These are phyloP conservation scores for Trochalopteron elliotii DNA, from an alignment of 2,113 vertebrate genomes.

Conservation along the genomic window DNA sequence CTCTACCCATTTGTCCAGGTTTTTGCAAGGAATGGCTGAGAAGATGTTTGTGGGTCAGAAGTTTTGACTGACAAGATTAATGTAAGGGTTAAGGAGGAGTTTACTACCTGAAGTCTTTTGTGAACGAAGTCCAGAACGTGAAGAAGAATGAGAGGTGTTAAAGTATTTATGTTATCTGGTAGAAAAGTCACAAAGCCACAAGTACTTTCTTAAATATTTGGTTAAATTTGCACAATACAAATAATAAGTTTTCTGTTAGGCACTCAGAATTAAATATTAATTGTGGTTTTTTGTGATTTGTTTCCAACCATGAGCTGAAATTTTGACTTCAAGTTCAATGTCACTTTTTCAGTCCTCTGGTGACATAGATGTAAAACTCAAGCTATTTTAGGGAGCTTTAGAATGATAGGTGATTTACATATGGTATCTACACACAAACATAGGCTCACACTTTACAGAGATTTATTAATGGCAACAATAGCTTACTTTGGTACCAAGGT, in stretches of 20 bases:
- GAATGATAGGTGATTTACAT: slow-evolving; percentile 24
- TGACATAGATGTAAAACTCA: not conserved
- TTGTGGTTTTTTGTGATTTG: not conserved
- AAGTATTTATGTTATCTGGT: not conserved
- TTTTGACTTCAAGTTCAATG: not conserved
- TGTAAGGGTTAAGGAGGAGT: not conserved
- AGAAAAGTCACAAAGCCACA: not conserved
- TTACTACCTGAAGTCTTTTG: not conserved
- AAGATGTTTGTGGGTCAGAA: not conserved
- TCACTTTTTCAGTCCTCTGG: not conserved
- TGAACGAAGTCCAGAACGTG: not conserved
- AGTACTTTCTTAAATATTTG: not conserved
- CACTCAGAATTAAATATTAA: not conserved
- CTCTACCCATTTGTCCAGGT: not conserved
- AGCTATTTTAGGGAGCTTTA: not conserved
- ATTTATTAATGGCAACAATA: not conserved
- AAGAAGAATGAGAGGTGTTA: not conserved
- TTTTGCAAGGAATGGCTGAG: not conserved
- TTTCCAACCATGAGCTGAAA: not conserved
- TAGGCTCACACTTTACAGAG: not conserved
- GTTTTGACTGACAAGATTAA: not conserved
- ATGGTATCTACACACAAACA: not conserved
- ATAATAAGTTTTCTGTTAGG: not conserved
- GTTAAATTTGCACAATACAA: not conserved
- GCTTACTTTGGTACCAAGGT: slow-evolving; percentile 35